Percentiles rank a stretch among this genome's conserved stretches.
These are phyloP conservation scores for Naja naja DNA, from an alignment of 2,113 vertebrate species.

Conservation along the genomic window DNA sequence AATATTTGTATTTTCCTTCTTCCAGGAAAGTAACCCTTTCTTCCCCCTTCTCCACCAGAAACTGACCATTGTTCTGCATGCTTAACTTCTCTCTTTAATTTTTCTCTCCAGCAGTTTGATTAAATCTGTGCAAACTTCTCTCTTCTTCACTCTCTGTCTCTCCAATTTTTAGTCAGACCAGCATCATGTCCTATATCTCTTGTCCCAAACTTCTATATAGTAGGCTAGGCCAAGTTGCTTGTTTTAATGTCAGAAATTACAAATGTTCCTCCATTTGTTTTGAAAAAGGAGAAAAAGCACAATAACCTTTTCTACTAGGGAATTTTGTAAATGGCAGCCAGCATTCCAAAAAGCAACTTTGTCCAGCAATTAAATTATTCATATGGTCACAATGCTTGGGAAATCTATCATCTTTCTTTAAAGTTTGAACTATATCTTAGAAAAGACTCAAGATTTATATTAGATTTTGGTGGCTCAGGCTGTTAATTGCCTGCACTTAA, in stretches of 20 bases:
- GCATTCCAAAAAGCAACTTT: slow-evolving; percentile 52
- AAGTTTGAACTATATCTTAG: slow-evolving; percentile 27
- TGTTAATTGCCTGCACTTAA: too few species aligned
- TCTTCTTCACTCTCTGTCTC: neutral
- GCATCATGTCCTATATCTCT: neutral
- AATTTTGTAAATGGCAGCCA: slow-evolving; percentile 57
- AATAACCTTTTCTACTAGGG: slow-evolving; percentile 50
- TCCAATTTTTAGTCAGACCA: neutral
- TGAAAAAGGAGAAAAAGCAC: neutral
- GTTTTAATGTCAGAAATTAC: slow-evolving; percentile 7
- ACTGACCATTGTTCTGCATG: neutral
- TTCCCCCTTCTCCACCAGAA: neutral
- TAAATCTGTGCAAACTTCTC: neutral
- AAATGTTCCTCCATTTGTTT: slow-evolving; percentile 3
- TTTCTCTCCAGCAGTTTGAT: neutral
- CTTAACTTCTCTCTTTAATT: neutral
- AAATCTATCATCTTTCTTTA: slow-evolving; percentile 43
- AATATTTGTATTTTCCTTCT: neutral
- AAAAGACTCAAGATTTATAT: slow-evolving; percentile 28
- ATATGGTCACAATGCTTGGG: slow-evolving; percentile 21
- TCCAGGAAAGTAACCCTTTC: neutral
- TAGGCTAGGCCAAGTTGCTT: neutral
- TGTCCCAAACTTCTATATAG: neutral
- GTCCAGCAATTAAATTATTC: slow-evolving; percentile 21
- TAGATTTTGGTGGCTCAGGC: too few species aligned